These are phyloP conservation scores for Drosophila ananassae DNA, from an alignment of 1,140 invertebrate species.

Conservation along the genomic window DNA sequence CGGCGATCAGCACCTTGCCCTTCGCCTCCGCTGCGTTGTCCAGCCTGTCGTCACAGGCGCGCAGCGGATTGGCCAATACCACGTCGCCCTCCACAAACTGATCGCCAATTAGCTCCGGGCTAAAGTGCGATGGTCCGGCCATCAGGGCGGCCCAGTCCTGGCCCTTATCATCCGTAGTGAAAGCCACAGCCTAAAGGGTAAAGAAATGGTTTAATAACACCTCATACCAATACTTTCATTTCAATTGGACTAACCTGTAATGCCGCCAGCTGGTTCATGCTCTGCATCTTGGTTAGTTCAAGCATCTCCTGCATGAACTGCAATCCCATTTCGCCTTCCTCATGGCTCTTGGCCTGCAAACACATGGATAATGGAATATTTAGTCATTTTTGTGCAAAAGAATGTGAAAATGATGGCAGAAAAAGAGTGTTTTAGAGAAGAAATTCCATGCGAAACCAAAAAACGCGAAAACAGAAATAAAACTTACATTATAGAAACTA, in stretches of 20 bases:
- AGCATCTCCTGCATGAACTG: conserved; percentile 99
- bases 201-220: neutral
- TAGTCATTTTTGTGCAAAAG: neutral
- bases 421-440: conserved; percentile 2
- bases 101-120: conserved; percentile 88
- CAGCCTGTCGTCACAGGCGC: conserved; percentile 86
- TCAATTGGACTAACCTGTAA: conserved; percentile 77
- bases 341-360: conserved; percentile 90
- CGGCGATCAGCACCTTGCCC: conserved; percentile 93
- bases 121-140: conserved; percentile 97
- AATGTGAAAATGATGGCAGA: conserved; percentile 8
- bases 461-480: conserved; percentile 53
- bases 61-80: conserved; percentile 88
- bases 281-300: conserved; percentile 91
- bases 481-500: conserved; percentile 91
- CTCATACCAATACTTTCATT: neutral
- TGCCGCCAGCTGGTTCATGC: conserved; percentile 86
- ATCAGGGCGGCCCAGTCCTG: conserved; percentile 84
- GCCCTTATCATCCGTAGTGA: conserved; percentile 79
- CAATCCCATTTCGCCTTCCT: conserved; percentile 95
- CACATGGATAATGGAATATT: neutral
- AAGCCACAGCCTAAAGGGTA: conserved; percentile 85
- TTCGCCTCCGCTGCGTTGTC: conserved; percentile 87
- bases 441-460: conserved; percentile 18
- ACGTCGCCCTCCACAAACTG: conserved; percentile 87